These are phyloP conservation scores for Drosophila saltans DNA, from an alignment of 1,140 invertebrate species.

Conservation along the genomic window DNA sequence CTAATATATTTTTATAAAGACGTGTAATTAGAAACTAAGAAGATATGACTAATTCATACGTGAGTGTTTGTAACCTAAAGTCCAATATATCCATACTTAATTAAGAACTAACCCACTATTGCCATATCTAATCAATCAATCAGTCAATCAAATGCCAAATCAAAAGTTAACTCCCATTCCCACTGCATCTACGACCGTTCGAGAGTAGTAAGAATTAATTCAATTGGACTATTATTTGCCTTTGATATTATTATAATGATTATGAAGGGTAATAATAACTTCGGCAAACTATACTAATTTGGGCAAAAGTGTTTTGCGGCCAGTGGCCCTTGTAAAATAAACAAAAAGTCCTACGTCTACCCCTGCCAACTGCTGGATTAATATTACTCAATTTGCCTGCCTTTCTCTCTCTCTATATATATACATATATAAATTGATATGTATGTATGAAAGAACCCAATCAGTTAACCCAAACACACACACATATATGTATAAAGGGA, in stretches of 20 bases:
- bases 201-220: slow-evolving; percentile 57
- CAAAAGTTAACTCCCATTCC: slow-evolving; percentile 23
- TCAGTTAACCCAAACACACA: slow-evolving; percentile 34
- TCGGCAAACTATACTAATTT: slow-evolving; percentile 52
- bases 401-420: not conserved
- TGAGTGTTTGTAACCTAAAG: slow-evolving; percentile 2
- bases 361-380: not conserved
- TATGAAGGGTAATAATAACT: slow-evolving; percentile 40
- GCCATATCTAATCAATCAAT: slow-evolving; percentile 38
- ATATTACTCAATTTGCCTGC: not conserved
- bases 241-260: slow-evolving; percentile 59
- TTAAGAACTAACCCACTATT: not conserved
- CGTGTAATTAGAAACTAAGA: too few relatives aligned
- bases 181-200: not conserved
- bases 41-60: too few relatives aligned
- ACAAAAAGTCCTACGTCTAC: slow-evolving; percentile 11
- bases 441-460: slow-evolving; percentile 39
- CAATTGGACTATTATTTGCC: slow-evolving; percentile 50
- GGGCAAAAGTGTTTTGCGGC: slow-evolving; percentile 32
- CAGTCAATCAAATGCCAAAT: slow-evolving; percentile 39
- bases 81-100: not conserved
- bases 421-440: not conserved
- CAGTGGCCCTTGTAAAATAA: slow-evolving; percentile 15
- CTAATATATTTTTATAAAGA: too few relatives aligned
- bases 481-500: slow-evolving; percentile 14